phyloP scores from a whole-genome alignment of 2,113 vertebrate species.

The Petrocephalus microphthalmus region DNA sequence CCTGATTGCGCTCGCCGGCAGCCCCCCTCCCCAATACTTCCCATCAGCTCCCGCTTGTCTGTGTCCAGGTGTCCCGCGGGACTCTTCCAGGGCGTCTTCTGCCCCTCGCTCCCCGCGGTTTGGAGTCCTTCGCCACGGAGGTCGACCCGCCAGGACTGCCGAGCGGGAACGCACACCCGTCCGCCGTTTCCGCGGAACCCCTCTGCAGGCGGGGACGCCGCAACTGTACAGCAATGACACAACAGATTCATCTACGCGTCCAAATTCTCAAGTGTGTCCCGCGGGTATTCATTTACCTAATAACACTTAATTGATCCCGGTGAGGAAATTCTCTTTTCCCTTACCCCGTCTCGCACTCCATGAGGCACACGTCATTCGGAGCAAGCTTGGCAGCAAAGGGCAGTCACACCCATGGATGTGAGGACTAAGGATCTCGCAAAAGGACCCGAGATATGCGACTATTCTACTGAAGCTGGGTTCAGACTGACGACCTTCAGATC shows the following conservation, averaged over 20 bases:
- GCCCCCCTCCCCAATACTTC: constrained; percentile 76
- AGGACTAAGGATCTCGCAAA: neutral
- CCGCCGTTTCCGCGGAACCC: neutral
- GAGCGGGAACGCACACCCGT: neutral
- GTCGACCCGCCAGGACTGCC: constrained; percentile 29
- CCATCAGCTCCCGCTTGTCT: constrained; percentile 66
- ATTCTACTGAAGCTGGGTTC: neutral
- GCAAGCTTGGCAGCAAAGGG: neutral
- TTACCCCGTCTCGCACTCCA: neutral
- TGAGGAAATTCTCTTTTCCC: neutral
- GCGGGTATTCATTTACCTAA: neutral
- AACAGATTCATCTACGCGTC: neutral
- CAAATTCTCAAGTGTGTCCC: neutral
- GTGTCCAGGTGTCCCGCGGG: constrained; percentile 87
- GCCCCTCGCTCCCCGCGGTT: constrained; percentile 77
- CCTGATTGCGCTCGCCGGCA: constrained; percentile 96
- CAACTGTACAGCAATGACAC: neutral
- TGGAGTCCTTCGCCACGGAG: constrained; percentile 47
- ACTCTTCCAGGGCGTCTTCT: constrained; percentile 84
- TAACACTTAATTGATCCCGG: neutral
- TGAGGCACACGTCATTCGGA: neutral
- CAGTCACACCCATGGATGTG: neutral
- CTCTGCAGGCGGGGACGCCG: neutral
- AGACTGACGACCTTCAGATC: neutral
- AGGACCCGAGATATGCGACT: no score